Conservation (phyloP, 2,888 invertebrate species). For the Dermolepida albohirtum region DNA sequence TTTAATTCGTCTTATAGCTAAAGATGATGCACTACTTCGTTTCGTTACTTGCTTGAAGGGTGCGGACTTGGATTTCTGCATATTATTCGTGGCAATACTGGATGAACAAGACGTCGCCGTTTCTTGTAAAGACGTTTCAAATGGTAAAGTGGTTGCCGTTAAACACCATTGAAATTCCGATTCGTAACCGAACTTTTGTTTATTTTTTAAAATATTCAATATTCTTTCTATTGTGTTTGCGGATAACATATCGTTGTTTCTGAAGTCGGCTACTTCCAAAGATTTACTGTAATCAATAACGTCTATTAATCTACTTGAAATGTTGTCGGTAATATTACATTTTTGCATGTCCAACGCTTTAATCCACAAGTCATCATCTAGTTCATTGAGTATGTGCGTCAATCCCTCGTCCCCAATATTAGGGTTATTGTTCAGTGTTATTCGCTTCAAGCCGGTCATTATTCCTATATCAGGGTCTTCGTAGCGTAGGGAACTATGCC, state of each 20-base stretch:
- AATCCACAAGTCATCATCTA: slow-evolving; percentile 84
- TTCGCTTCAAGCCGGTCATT: slow-evolving; percentile 78
- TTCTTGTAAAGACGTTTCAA: slow-evolving; percentile 50
- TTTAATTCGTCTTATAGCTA: slow-evolving; percentile 51
- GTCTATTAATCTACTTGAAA: slow-evolving; percentile 70
- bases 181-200: slow-evolving; percentile 54
- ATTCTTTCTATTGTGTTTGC: slow-evolving; percentile 57
- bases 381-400: slow-evolving; percentile 72
- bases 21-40: slow-evolving; percentile 45
- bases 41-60: slow-evolving; percentile 49
- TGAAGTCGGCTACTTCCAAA: slow-evolving; percentile 76
- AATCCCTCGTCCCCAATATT: slow-evolving; percentile 75
- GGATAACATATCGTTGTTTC: slow-evolving; percentile 68
- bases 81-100: slow-evolving; percentile 23
- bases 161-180: slow-evolving; percentile 62
- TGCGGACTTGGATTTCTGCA: slow-evolving; percentile 57
- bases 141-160: slow-evolving; percentile 53
- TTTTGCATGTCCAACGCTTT: slow-evolving; percentile 83
- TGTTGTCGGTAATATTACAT: slow-evolving; percentile 77
- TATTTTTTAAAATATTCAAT: slow-evolving; percentile 57
- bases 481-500: slow-evolving; percentile 85
- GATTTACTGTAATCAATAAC: slow-evolving; percentile 74
- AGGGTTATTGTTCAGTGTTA: slow-evolving; percentile 78
- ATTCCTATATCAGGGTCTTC: slow-evolving; percentile 77
- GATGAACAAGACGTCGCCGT: slow-evolving; percentile 16